A percentile compares a stretch with the other conserved stretches of the same genome.
These are phyloP conservation scores for Sympetrum striolatum DNA, from an alignment of 2,888 invertebrate genomes.

Conservation along the genomic window DNA sequence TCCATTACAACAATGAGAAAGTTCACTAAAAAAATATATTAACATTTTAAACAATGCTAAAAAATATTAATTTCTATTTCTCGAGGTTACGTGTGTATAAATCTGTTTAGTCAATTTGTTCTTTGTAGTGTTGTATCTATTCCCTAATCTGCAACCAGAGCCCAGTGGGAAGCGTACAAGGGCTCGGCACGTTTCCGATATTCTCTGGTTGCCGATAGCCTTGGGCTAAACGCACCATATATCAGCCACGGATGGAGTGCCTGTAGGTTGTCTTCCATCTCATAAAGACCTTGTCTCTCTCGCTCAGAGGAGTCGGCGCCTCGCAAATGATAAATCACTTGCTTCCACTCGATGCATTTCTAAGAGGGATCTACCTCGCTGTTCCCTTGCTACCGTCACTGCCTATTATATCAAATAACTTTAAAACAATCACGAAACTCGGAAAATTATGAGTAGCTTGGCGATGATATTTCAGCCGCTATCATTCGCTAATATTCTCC, in stretches of 20 bases:
- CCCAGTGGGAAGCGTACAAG: too few relatives aligned
- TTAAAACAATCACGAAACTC: neutral
- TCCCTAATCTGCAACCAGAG: too few relatives aligned
- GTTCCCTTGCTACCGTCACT: neutral
- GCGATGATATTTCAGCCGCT: too few relatives aligned
- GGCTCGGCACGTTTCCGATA: neutral
- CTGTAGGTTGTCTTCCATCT: slow-evolving; percentile 35
- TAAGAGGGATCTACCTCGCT: slow-evolving; percentile 3
- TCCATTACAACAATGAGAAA: too few relatives aligned
- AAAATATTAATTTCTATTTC: too few relatives aligned
- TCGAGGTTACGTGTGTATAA: too few relatives aligned
- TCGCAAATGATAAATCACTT: slow-evolving; percentile 33
- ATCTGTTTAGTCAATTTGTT: too few relatives aligned
- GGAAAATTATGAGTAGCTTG: too few relatives aligned
- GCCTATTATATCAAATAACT: neutral
- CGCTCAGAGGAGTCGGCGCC: slow-evolving; percentile 25
- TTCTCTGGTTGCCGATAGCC: neutral
- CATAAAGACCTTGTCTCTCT: slow-evolving; percentile 38
- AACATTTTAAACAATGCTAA: too few relatives aligned
- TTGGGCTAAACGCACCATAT: slow-evolving; percentile 32
- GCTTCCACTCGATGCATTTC: slow-evolving; percentile 31
- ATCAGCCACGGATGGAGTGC: slow-evolving; percentile 27
- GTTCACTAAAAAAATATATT: too few relatives aligned
- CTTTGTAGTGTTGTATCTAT: too few relatives aligned
- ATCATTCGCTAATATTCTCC: too few relatives aligned